phyloP scores from a whole-genome alignment of 2,888 invertebrate genomes.

The Stenodema calcarata region DNA sequence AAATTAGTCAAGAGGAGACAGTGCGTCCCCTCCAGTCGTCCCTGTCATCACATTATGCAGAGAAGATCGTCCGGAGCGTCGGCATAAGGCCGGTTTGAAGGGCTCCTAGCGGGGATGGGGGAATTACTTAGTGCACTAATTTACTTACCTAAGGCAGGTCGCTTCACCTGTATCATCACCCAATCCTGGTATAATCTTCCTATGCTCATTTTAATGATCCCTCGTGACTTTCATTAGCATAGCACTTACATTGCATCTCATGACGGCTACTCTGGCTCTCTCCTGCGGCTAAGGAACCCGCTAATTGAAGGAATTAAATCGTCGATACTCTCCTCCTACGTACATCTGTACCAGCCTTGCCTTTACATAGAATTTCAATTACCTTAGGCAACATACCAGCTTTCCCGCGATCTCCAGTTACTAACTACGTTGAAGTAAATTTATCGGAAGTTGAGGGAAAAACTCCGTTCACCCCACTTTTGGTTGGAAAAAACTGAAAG shows the following conservation, averaged over 20 bases:
- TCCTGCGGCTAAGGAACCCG: background rate
- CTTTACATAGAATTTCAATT: too few relatives aligned
- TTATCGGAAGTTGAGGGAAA: too few relatives aligned
- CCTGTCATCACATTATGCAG: constrained; percentile 19
- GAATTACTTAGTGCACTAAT: constrained; percentile 20
- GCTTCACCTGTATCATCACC: constrained; percentile 14
- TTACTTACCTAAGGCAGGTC: constrained; percentile 9
- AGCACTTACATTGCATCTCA: background rate
- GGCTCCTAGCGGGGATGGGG: background rate
- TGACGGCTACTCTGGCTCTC: background rate
- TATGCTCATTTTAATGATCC: constrained; percentile 2
- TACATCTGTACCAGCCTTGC: too few relatives aligned
- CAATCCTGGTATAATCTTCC: constrained; percentile 4
- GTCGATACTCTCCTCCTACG: background rate
- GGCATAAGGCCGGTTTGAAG: too few relatives aligned
- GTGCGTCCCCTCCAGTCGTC: background rate
- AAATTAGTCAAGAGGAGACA: background rate
- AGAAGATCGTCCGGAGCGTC: constrained; percentile 5
- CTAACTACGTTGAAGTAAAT: too few relatives aligned
- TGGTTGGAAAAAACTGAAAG: too few relatives aligned
- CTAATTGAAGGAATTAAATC: background rate
- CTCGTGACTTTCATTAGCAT: background rate
- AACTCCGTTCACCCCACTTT: too few relatives aligned
- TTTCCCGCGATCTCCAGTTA: too few relatives aligned
- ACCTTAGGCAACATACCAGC: too few relatives aligned